phyloP scores from a whole-genome alignment of 2,113 vertebrate species.

The Megaceryle maxima region DNA sequence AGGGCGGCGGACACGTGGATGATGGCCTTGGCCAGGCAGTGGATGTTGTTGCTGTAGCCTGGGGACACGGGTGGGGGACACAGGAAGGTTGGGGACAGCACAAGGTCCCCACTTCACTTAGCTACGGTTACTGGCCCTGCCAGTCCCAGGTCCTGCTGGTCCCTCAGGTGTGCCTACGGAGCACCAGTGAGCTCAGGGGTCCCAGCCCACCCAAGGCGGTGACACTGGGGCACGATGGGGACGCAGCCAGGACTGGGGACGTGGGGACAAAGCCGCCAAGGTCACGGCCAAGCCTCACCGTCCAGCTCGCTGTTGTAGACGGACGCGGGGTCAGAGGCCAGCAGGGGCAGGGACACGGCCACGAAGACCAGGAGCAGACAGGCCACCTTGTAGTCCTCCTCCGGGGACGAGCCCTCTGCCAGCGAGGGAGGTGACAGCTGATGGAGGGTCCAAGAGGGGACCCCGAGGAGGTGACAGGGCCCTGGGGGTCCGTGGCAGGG shows the following conservation, averaged over 20 bases:
- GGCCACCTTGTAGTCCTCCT: slow-evolving; percentile 90
- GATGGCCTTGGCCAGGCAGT: slow-evolving; percentile 88
- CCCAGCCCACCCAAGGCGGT: neutral
- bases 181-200: neutral
- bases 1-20: slow-evolving; percentile 90
- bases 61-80: neutral
- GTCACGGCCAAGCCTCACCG: slow-evolving; percentile 66
- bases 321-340: slow-evolving; percentile 83
- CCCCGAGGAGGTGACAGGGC: neutral
- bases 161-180: neutral
- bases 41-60: slow-evolving; percentile 92
- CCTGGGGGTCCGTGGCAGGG: neutral
- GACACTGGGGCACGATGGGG: neutral
- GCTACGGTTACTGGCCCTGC: neutral
- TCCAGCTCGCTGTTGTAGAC: slow-evolving; percentile 83
- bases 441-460: neutral
- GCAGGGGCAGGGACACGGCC: slow-evolving; percentile 85
- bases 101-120: neutral
- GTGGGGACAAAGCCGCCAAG: neutral
- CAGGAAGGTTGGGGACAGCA: neutral
- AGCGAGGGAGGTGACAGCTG: neutral
- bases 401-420: slow-evolving; percentile 81
- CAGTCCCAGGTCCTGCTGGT: neutral
- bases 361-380: slow-evolving; percentile 88
- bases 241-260: neutral